These are phyloP conservation scores for Apamea anceps DNA, from an alignment of 2,888 invertebrate genomes.

Conservation along the genomic window DNA sequence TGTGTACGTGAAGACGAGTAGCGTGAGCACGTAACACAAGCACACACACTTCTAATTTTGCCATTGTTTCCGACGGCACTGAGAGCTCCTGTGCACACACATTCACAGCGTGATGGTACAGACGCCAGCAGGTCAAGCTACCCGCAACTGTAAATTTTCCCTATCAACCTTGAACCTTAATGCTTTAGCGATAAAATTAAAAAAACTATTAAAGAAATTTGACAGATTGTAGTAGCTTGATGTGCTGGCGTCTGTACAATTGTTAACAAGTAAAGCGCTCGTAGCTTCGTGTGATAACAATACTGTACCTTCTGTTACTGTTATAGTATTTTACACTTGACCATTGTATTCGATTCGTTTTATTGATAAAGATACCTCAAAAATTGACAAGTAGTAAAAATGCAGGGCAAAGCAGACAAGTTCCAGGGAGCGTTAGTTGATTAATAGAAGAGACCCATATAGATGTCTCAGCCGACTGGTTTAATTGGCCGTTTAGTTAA, in stretches of 20 bases:
- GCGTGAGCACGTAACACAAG: background rate
- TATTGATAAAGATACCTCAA: background rate
- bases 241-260: background rate
- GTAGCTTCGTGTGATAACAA: background rate
- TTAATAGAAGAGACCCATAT: background rate
- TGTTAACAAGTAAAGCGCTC: background rate
- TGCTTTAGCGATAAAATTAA: no score
- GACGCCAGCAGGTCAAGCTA: no score
- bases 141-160: no score
- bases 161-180: no score
- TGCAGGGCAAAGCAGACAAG: background rate
- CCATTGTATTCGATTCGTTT: background rate
- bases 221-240: no score
- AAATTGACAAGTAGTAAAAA: no score
- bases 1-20: background rate
- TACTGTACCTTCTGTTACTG: background rate
- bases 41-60: background rate
- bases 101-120: background rate
- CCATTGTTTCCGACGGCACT: background rate
- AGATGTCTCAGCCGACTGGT: no score
- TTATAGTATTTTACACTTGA: background rate
- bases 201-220: no score
- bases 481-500: no score
- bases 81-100: background rate
- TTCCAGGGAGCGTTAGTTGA: no score